Evolutionary conservation across 2,888 invertebrate genomes (phyloP), one percentile per base, ranked within the genome.

Genomic region (Polydrusus pterygomalis): DNA sequence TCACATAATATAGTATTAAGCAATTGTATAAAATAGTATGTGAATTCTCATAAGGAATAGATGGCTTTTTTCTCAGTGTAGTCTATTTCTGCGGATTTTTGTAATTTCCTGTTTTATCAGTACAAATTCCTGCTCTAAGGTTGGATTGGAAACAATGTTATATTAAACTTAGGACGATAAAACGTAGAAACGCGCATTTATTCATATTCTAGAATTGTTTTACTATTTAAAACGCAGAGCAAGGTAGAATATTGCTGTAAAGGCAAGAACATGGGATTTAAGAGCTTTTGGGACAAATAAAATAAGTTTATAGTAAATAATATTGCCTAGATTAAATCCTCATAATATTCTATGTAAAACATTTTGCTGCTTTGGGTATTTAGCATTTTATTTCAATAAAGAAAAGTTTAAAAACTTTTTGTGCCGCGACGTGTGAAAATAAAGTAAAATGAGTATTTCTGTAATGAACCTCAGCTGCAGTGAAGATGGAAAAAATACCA

Each of bases 401-500:
- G 15, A 25, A 60, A 60, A 60, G 38, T 60, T 56, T 56, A 15
- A 34, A 56, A 34, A 15, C 0, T 34, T 60, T 60, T 38, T 60
- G 17, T 18, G 15, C 58, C 38, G 17, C 58, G 9, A 47, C 34
- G 47, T 49, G 47, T 47, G 64, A 47, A n/a, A 45, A 63, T 43
- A 67, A 71, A 72, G 63, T 51, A 54, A 72, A 64, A 73, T 54
- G 45, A 72, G 20, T 51, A 18, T 70, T 71, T 64, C 54, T 47
- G 54, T 71, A 71, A 71, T 71, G 63, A 71, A 71, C 71, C 62
- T 63, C 40, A 63, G 71, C 71, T 71, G 71, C 60, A 63, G 38
- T 51, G 47, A 30, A 38, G 51, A 70, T 60, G 45, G 47, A 63
- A 71, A 71, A 71, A 63, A 43, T 70, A 62, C 70, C 56, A 60